phyloP scores from a whole-genome alignment of 1,140 invertebrate genomes.

The Pseudomyrmex sp. region DNA sequence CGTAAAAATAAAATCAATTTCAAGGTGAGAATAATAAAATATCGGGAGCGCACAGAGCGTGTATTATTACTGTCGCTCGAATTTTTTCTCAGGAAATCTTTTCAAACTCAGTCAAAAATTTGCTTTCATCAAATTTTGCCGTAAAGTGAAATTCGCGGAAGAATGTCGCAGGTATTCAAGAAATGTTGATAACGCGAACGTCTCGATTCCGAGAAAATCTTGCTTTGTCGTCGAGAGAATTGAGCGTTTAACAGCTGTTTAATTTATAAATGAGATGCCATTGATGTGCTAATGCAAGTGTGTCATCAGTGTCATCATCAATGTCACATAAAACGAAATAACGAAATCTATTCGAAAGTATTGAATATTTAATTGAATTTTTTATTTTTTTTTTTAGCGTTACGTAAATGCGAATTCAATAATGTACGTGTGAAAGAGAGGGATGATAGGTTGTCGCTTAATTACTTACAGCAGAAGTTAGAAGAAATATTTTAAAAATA shows the following conservation, averaged over 20 bases:
- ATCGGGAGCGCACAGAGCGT: neutral
- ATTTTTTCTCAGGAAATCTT: slow-evolving; percentile 2
- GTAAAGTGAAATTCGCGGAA: slow-evolving; percentile 18
- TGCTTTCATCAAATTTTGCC: slow-evolving; percentile 30
- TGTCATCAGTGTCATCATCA: neutral
- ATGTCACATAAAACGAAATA: too few relatives aligned
- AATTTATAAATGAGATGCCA: neutral
- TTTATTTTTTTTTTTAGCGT: too few relatives aligned
- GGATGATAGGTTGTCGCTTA: too few relatives aligned
- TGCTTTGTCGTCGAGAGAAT: neutral
- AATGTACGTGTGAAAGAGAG: too few relatives aligned
- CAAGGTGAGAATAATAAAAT: slow-evolving; percentile 3
- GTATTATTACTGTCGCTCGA: neutral
- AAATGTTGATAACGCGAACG: slow-evolving; percentile 17
- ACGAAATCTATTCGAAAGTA: too few relatives aligned
- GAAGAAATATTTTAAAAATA: neutral
- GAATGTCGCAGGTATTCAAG: slow-evolving; percentile 23
- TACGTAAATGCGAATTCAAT: too few relatives aligned
- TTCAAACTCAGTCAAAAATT: neutral
- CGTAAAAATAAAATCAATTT: slow-evolving; percentile 5
- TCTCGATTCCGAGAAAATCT: slow-evolving; percentile 24
- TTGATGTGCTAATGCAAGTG: neutral
- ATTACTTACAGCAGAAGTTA: too few relatives aligned
- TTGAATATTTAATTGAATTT: too few relatives aligned
- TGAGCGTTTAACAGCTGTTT: slow-evolving; percentile 2